Conservation (phyloP, 2,888 invertebrate species). For the Drosophila kambysellisi region DNA sequence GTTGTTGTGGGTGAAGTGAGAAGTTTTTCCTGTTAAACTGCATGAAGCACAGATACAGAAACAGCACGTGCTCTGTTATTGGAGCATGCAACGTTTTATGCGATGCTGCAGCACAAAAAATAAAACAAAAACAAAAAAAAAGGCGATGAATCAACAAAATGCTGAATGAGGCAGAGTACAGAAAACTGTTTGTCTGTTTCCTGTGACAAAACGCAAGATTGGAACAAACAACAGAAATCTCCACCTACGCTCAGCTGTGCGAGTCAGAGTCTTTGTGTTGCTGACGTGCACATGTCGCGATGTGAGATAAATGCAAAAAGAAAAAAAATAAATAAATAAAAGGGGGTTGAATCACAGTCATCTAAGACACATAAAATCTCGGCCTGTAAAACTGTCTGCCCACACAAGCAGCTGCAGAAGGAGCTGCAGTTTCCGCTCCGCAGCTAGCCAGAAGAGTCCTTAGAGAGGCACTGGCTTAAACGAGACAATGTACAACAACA, state of each 20-base stretch:
- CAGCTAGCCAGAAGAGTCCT: slow-evolving; percentile 64
- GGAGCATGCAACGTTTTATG: slow-evolving; percentile 62
- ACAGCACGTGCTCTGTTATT: slow-evolving; percentile 65
- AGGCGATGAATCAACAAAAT: slow-evolving; percentile 64
- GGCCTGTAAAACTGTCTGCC: slow-evolving; percentile 55
- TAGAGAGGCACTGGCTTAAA: slow-evolving; percentile 74
- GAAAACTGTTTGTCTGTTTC: slow-evolving; percentile 37
- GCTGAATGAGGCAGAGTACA: slow-evolving; percentile 27
- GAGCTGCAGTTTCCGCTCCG: slow-evolving; percentile 56
- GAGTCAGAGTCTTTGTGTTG: slow-evolving; percentile 27
- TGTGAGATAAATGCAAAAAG: slow-evolving; percentile 59
- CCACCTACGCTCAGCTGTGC: slow-evolving; percentile 54
- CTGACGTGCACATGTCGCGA: slow-evolving; percentile 55
- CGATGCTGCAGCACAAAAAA: slow-evolving; percentile 40
- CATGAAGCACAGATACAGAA: slow-evolving; percentile 42
- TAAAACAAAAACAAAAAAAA: background rate
- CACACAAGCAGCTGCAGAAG: slow-evolving; percentile 36
- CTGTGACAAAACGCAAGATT: slow-evolving; percentile 50
- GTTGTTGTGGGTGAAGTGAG: slow-evolving; percentile 38
- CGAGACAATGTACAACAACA: slow-evolving; percentile 59
- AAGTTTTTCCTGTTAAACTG: slow-evolving; percentile 52
- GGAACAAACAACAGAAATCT: slow-evolving; percentile 22
- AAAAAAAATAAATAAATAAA: slow-evolving; percentile 13
- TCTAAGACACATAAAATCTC: slow-evolving; percentile 39
- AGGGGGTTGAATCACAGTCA: slow-evolving; percentile 25